These are phyloP conservation scores for Maccullochella peelii DNA, from an alignment of 2,113 vertebrate species.

Conservation along the genomic window DNA sequence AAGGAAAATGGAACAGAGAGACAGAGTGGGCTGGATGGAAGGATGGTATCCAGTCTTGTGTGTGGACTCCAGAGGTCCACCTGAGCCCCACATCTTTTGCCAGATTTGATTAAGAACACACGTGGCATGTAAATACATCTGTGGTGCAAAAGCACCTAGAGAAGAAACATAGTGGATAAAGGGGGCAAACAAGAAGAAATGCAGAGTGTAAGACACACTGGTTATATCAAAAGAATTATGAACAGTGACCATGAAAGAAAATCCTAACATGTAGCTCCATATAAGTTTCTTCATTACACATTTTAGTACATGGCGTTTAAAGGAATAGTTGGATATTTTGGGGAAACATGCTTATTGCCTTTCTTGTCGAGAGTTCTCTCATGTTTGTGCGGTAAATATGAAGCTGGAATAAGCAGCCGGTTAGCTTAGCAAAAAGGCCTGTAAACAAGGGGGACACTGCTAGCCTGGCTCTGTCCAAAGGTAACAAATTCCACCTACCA, in stretches of 20 bases:
- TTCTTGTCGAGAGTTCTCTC: neutral
- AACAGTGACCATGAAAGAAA: no score
- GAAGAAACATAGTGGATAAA: neutral
- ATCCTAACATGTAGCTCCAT: neutral
- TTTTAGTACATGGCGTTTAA: neutral
- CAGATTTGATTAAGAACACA: slow-evolving; percentile 56
- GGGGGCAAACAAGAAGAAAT: neutral
- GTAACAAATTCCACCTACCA: neutral
- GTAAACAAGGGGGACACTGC: neutral
- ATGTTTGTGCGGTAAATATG: neutral
- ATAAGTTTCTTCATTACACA: neutral
- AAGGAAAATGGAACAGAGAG: neutral
- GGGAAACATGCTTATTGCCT: neutral
- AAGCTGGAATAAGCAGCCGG: neutral
- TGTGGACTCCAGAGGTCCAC: slow-evolving; percentile 44
- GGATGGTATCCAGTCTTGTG: slow-evolving; percentile 14
- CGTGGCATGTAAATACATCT: neutral
- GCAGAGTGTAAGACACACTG: neutral
- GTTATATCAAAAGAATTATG: neutral
- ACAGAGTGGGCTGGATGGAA: neutral
- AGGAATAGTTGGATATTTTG: neutral
- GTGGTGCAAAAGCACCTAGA: neutral
- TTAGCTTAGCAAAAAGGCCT: neutral
- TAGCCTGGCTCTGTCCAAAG: neutral
- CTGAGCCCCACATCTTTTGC: slow-evolving; percentile 55